These are phyloP conservation scores for Mastacembelus armatus DNA, from an alignment of 2,797 vertebrate genomes.

Conservation along the genomic window DNA sequence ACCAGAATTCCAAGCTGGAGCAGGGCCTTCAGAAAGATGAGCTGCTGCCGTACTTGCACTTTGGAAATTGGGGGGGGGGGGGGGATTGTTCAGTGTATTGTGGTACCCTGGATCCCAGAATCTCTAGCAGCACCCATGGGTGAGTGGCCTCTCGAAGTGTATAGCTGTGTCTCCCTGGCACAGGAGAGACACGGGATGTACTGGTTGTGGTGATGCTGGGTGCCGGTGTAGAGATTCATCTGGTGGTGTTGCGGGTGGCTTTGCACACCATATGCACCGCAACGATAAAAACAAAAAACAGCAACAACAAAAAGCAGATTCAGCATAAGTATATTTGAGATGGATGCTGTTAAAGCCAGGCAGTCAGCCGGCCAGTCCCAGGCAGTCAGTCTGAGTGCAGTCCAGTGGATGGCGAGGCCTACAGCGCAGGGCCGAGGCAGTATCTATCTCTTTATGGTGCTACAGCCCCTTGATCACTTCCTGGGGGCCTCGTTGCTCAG, in stretches of 20 bases:
- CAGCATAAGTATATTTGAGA: slow-evolving; percentile 52
- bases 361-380: slow-evolving; percentile 48
- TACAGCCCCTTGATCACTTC: slow-evolving; percentile 76
- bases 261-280: slow-evolving; percentile 73
- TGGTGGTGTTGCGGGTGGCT: slow-evolving; percentile 66
- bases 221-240: slow-evolving; percentile 61
- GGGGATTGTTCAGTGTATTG: not conserved
- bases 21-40: slow-evolving; percentile 23
- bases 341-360: slow-evolving; percentile 56
- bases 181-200: slow-evolving; percentile 22
- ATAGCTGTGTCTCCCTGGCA: slow-evolving; percentile 34
- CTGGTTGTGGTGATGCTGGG: slow-evolving; percentile 51
- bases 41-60: not conserved
- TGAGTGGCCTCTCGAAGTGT: slow-evolving; percentile 33
- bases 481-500: slow-evolving; percentile 70
- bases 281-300: slow-evolving; percentile 30
- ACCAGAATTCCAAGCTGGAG: not conserved
- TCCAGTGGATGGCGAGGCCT: slow-evolving; percentile 72
- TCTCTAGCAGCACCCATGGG: slow-evolving; percentile 41
- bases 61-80: not conserved
- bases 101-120: slow-evolving; percentile 28
- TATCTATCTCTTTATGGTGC: slow-evolving; percentile 85
- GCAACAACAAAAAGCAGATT: slow-evolving; percentile 35
- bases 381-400: slow-evolving; percentile 57
- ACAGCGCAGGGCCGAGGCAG: slow-evolving; percentile 70